phyloP scores from a whole-genome alignment of 2,113 vertebrate genomes.

The Mustela lutreola region DNA sequence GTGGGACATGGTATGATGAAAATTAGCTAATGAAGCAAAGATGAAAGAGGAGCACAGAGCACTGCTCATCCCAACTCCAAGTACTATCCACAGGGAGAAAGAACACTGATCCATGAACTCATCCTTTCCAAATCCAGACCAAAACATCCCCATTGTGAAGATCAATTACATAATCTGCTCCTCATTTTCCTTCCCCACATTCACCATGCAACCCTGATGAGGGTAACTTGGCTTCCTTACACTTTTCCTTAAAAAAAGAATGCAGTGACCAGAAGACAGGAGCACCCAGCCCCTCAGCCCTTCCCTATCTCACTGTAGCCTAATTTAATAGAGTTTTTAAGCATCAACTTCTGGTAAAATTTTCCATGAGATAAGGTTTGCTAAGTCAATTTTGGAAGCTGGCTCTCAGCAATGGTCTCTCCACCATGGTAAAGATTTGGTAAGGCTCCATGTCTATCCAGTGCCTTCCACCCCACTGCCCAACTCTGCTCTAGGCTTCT shows the following conservation, averaged over 20 bases:
- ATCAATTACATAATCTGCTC: neutral
- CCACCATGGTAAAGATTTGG: neutral
- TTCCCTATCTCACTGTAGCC: neutral
- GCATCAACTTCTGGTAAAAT: neutral
- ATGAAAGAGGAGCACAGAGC: neutral
- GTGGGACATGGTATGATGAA: neutral
- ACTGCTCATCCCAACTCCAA: neutral
- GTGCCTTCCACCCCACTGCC: neutral
- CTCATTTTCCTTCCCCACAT: neutral
- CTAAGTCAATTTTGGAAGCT: neutral
- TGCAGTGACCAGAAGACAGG: neutral
- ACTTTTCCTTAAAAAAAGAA: conserved; percentile 38
- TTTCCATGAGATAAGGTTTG: neutral
- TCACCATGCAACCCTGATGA: neutral
- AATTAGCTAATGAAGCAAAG: neutral
- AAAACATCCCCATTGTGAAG: neutral
- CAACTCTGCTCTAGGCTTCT: neutral
- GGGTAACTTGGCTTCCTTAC: neutral
- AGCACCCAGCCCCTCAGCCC: neutral
- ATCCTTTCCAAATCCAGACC: neutral
- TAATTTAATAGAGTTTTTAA: conserved; percentile 11
- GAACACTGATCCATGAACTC: neutral
- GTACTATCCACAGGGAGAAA: neutral
- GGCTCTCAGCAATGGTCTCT: neutral
- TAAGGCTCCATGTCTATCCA: neutral